Percentiles rank a stretch among this genome's conserved stretches.
Conservation (phyloP, 1,140 invertebrate species). For the Nebria ingens region DNA sequence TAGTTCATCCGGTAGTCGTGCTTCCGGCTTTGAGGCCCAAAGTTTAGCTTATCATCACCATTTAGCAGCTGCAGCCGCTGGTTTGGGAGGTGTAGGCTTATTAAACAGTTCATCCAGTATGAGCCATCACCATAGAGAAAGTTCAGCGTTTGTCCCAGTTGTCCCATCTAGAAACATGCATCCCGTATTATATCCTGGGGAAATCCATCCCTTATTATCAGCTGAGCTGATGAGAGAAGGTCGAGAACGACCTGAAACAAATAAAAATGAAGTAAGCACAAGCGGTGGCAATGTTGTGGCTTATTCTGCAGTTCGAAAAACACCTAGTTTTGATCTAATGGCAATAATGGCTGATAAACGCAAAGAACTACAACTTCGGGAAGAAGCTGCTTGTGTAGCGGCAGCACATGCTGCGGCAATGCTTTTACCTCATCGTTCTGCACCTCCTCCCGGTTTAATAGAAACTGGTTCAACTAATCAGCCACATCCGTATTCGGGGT, state of each 20-base stretch:
- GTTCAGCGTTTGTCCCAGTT: conserved; percentile 73
- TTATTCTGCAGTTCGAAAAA: conserved; percentile 32
- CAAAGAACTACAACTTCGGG: conserved; percentile 61
- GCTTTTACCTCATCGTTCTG: conserved; percentile 39
- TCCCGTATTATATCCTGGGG: conserved; percentile 51
- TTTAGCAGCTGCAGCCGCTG: conserved; percentile 37
- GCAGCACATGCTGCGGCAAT: conserved; percentile 38
- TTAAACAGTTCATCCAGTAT: conserved; percentile 17
- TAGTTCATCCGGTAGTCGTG: conserved; percentile 39
- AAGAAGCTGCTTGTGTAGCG: conserved; percentile 43
- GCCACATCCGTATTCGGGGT: conserved; percentile 51
- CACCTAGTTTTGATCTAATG: conserved; percentile 65
- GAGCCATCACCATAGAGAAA: conserved; percentile 54
- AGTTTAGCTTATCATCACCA: conserved; percentile 58
- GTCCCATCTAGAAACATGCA: conserved; percentile 63
- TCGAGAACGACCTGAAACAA: conserved; percentile 40
- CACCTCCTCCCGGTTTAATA: conserved; percentile 25
- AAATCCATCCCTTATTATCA: conserved; percentile 49
- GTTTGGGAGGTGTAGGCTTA: not conserved
- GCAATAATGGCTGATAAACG: conserved; percentile 80
- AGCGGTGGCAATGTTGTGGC: conserved; percentile 31
- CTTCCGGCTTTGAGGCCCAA: conserved; percentile 51
- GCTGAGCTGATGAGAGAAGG: conserved; percentile 41
- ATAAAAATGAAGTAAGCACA: conserved; percentile 37
- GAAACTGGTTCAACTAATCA: conserved; percentile 23